Percentiles rank a stretch among this genome's conserved stretches.
Evolutionary conservation across 2,797 vertebrate genomes (phyloP).

Genomic region (Tragopan temminckii): DNA sequence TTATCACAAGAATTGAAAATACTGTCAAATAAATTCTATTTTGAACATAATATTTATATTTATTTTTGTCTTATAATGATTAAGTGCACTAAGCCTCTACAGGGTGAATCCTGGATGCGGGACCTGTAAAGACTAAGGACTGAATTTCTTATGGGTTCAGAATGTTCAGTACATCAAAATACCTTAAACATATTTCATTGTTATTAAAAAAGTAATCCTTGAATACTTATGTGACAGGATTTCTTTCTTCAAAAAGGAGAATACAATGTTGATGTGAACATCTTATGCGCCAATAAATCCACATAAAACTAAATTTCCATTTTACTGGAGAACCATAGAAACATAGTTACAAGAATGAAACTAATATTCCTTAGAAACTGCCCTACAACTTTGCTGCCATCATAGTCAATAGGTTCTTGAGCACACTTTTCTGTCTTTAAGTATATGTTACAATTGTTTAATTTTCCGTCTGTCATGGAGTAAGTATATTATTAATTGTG

Average conservation of each 20-base stretch:
- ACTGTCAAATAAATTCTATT: background rate
- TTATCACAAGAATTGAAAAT: background rate
- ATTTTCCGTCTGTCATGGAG: background rate
- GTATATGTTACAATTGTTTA: accelerated
- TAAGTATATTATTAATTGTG: background rate
- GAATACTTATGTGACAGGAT: background rate
- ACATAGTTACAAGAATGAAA: background rate
- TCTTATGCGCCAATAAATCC: background rate
- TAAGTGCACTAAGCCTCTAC: background rate
- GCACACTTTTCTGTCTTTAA: background rate
- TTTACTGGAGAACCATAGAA: background rate
- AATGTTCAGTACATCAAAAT: background rate
- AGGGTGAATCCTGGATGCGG: background rate
- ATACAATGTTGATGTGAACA: accelerated
- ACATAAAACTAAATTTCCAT: accelerated
- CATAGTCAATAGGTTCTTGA: background rate
- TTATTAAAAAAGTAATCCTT: background rate
- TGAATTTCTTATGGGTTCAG: background rate
- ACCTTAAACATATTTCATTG: background rate
- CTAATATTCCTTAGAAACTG: background rate
- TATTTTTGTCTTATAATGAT: background rate
- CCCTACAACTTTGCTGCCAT: background rate
- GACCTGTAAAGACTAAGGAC: background rate
- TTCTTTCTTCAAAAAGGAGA: background rate
- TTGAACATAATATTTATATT: background rate